Evolutionary conservation across 2,888 invertebrate species (phyloP).

Genomic region (Drosophila siamana): DNA sequence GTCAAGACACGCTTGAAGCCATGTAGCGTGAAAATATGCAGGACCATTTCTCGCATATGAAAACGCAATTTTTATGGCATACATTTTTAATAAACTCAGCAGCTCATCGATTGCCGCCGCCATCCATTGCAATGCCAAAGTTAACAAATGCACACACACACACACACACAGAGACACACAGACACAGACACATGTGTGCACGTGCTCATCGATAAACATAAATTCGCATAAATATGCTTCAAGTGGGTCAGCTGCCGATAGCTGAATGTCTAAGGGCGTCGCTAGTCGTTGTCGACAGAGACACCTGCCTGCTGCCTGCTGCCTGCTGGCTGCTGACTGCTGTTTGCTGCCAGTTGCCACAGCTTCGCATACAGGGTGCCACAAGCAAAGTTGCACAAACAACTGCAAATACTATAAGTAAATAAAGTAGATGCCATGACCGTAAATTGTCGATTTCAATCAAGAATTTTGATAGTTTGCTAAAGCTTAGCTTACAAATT

Average conservation of each 20-base stretch:
- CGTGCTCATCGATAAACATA: conserved; percentile 57
- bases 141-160: conserved; percentile 33
- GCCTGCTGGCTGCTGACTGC: background rate
- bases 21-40: conserved; percentile 62
- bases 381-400: background rate
- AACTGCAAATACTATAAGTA: background rate
- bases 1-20: conserved; percentile 30
- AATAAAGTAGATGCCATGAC: too few relatives aligned
- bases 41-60: conserved; percentile 66
- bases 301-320: conserved; percentile 18
- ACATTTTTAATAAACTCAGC: conserved; percentile 73
- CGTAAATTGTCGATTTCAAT: too few relatives aligned
- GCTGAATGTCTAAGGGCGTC: conserved; percentile 25
- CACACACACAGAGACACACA: conserved; percentile 6
- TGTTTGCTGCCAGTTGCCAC: conserved; percentile 6
- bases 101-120: conserved; percentile 19
- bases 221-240: conserved; percentile 43
- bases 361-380: conserved; percentile 21
- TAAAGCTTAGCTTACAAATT: too few relatives aligned
- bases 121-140: conserved; percentile 46
- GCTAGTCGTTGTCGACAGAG: conserved; percentile 12
- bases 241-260: conserved; percentile 47
- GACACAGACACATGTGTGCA: conserved; percentile 16
- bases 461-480: too few relatives aligned
- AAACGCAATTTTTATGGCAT: conserved; percentile 67